Conservation (phyloP, 2,888 invertebrate genomes). For the Oligia strigilis region DNA sequence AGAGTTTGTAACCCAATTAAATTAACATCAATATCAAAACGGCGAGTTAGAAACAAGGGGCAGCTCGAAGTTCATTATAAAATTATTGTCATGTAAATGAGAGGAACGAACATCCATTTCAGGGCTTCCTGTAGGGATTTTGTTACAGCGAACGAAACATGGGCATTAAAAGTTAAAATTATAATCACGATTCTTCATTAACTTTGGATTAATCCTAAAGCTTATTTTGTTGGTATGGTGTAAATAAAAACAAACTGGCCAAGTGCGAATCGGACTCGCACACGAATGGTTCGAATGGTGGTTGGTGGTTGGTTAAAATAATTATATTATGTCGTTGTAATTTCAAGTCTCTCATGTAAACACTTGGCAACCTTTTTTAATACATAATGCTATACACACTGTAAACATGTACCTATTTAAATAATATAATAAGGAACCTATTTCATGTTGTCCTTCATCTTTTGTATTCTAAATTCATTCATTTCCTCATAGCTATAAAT, state of each 20-base stretch:
- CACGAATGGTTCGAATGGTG: background rate
- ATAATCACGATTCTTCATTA: background rate
- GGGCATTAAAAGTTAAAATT: constrained; percentile 5
- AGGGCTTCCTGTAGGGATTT: constrained; percentile 24
- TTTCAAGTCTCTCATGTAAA: background rate
- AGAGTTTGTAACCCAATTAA: constrained; percentile 33
- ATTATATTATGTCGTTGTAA: background rate
- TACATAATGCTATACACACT: background rate
- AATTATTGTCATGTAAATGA: constrained; percentile 45
- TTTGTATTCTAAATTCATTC: constrained; percentile 29
- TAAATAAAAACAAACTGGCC: background rate
- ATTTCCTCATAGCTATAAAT: constrained; percentile 38
- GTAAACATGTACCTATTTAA: background rate
- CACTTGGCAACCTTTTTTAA: background rate
- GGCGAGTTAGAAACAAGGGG: constrained; percentile 10
- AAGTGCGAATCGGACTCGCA: background rate
- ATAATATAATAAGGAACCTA: background rate
- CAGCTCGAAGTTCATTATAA: constrained; percentile 32
- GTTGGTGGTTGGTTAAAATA: too few relatives aligned
- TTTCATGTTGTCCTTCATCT: constrained; percentile 34
- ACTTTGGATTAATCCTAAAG: background rate
- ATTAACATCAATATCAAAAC: constrained; percentile 18
- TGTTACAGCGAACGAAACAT: background rate
- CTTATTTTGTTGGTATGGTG: background rate
- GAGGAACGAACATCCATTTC: constrained; percentile 18